Base-by-base conservation (phyloP, 2,888 invertebrate genomes). In the Epinotia brunnichana region DNA sequence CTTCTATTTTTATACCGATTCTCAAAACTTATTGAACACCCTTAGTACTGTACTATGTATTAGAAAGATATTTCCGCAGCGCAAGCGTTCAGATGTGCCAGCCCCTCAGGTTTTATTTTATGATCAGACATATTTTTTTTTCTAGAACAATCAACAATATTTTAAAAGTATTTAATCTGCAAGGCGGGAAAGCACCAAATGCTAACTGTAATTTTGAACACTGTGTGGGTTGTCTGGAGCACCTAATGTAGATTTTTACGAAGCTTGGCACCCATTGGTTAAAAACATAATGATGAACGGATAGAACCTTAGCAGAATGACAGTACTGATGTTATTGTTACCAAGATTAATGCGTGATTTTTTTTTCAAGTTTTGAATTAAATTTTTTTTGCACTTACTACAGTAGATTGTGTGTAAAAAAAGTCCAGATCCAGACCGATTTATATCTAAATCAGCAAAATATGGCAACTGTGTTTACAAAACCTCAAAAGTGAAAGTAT, bases 191-290 rank as follows among this genome's bases (percentile, higher is more conserved):
- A 35, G 64, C 64, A 64, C 53, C 53, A 21, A 54, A 64, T 35
- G 3, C 64, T 54, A 54, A n/a, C 17, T 54, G 53, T 15, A 54
- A 39, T 64, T 64, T 64, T 39, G 64, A 64, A 64, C 64, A 64
- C 64, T 7, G 39, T 35, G 53, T 64, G 64, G 54, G 13, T 54
- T 19, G 13, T 13, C 5, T 64, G 35, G 53, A 39, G 39, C 64
- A 64, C 64, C 35, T 64, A 54, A 64, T 35, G n/a, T 54, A 15
- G 15, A 51, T 53, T 61, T 29, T n/a, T 44, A 61, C n/a, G 9
- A 44, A 19, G 61, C 21, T 61, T 44, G 19, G 44, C 19, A 44
- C 59, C 17, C 44, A 63, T 63, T 63, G 53, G 53, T 3, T 3
- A 15, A 41, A 41, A 41, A 13, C 41, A 13, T 3, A 41, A 13